These are phyloP conservation scores for Osmoderma eremita DNA, from an alignment of 2,888 invertebrate genomes.

Conservation along the genomic window DNA sequence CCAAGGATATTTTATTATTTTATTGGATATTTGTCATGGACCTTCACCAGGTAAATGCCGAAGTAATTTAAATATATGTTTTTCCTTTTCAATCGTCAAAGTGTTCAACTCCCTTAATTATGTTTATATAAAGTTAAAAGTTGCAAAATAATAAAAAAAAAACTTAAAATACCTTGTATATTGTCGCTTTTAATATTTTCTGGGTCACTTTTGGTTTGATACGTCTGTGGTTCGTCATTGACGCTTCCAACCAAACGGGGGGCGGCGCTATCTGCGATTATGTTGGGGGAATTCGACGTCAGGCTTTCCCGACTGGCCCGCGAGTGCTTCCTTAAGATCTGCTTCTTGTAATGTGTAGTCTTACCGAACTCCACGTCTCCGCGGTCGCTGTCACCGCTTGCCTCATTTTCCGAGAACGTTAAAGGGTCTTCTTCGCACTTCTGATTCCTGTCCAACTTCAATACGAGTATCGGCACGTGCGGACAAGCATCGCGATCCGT, in stretches of 20 bases:
- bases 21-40: too few species aligned
- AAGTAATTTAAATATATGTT: too few species aligned
- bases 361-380: not conserved
- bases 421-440: not conserved
- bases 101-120: too few species aligned
- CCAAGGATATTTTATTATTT: too few species aligned
- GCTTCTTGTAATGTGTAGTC: constrained; percentile 32
- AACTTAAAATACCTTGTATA: constrained; percentile 27
- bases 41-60: too few species aligned
- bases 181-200: not conserved
- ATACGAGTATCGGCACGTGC: constrained; percentile 8
- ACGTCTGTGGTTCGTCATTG: not conserved
- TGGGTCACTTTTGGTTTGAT: not conserved
- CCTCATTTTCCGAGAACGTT: not conserved
- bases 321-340: constrained; percentile 20
- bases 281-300: not conserved
- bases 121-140: too few species aligned
- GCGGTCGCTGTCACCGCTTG: not conserved
- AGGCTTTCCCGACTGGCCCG: not conserved
- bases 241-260: not conserved
- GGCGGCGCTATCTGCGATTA: constrained; percentile 1
- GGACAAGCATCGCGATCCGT: not conserved
- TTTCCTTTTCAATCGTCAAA: too few species aligned
- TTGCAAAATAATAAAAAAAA: constrained; percentile 5
- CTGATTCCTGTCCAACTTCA: not conserved